Percentiles rank a stretch among this genome's conserved stretches.
phyloP scores from a whole-genome alignment of 37 sponge, comb jelly and placozoan genomes.

The Spongilla lacustris region DNA sequence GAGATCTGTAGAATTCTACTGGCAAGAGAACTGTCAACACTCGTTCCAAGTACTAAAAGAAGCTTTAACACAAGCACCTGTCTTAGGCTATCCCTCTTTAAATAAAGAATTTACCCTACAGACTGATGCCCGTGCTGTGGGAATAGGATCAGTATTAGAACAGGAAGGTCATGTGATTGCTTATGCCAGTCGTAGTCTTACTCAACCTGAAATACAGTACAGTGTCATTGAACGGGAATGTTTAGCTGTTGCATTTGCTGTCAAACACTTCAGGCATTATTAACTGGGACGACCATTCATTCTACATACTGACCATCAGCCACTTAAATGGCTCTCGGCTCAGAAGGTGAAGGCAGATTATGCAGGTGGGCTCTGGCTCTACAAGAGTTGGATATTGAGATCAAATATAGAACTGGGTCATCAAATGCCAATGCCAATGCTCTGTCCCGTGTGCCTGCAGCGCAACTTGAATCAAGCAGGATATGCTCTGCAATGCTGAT shows the following conservation, averaged over 20 bases:
- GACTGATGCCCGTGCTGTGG: slow-evolving; percentile 16
- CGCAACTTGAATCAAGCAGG: background rate
- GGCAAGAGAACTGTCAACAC: slow-evolving; percentile 23
- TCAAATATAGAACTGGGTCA: slow-evolving; percentile 20
- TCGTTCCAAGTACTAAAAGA: slow-evolving; percentile 17
- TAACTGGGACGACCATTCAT: slow-evolving; percentile 21
- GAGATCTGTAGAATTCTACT: slow-evolving; percentile 17
- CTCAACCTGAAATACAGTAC: slow-evolving; percentile 19
- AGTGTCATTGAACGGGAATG: slow-evolving; percentile 41
- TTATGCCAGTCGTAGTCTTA: slow-evolving; percentile 27
- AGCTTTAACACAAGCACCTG: slow-evolving; percentile 11
- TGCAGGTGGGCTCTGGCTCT: slow-evolving; percentile 33
- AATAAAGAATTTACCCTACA: background rate
- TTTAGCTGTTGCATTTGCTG: slow-evolving; percentile 22
- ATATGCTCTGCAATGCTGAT: background rate
- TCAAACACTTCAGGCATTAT: slow-evolving; percentile 33
- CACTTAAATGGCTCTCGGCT: slow-evolving; percentile 24
- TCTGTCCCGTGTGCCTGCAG: slow-evolving; percentile 15
- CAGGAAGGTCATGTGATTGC: slow-evolving; percentile 30
- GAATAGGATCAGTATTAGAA: slow-evolving; percentile 25
- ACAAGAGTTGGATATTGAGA: slow-evolving; percentile 18
- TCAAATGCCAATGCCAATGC: slow-evolving; percentile 26
- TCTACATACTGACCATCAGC: slow-evolving; percentile 18
- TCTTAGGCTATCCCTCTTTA: slow-evolving; percentile 11
- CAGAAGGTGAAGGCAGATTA: slow-evolving; percentile 49